Base-by-base conservation (phyloP, 2,113 vertebrate genomes). In the Tamias sibiricus region DNA sequence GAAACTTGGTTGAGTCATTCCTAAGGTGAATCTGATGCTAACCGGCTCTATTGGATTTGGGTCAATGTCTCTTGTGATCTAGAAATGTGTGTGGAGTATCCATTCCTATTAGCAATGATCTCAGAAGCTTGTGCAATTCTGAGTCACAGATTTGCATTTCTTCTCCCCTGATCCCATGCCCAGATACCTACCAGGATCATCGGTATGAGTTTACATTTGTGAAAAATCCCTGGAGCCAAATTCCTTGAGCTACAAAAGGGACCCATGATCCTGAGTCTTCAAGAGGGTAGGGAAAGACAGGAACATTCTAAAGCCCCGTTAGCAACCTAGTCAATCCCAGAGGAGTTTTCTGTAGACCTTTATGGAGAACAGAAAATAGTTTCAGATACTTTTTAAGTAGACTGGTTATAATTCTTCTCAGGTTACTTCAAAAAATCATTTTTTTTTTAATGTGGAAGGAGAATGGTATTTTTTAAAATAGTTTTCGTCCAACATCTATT, bases 131-230 rank as follows among this genome's bases (percentile, higher is more conserved):
- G 35, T 49, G 49, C 71, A 87, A 71, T 66, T 89, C 89, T 90
- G 82, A 93, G 62, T 95, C 90, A 80, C 82, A 35, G 37, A 68
- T 86, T 75, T 52, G 83, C 84, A 95, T 91, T 88, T n/a, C 40
- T 68, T 49, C 75, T 76, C 72, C 17, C 22, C 22, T 57, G 35
- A 93, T 57, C n/a, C 52, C 40, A 62, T 47, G 74, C 85, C 91
- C 66, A 35, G 68, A 94, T 91, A 93, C 82, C 79, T 81, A 42
- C 54, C 71, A 62, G 20, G 10, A 76, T 86, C 57, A 28, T 13
- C 86, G 89, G 84, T 69, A 35, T 49, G 93, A 94, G 66, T 88
- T 81, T 83, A 80, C 52, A 80, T 84, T 68, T 90, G 42, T 91
- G 92, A 74, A 84, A 85, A 93, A 71, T 85, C 44, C 74, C 83